phyloP scores from a whole-genome alignment of 23 tunicate species.

The Diplosoma virens region DNA sequence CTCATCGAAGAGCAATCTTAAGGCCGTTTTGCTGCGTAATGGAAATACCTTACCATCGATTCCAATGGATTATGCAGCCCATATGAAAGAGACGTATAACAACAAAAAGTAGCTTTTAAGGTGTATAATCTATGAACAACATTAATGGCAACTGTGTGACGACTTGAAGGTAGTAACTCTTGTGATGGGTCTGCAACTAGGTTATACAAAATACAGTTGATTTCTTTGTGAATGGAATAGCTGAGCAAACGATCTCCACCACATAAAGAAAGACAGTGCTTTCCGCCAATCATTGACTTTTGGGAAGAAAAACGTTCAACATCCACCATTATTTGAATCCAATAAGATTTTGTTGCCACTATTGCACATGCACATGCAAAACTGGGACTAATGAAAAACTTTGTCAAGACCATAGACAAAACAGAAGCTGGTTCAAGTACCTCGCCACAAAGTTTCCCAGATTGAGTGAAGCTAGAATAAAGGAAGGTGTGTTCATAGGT shows the following conservation, averaged over 20 bases:
- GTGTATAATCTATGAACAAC: conserved; percentile 16
- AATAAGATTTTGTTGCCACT: conserved; percentile 18
- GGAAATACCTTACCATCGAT: conserved; percentile 28
- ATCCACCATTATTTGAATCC: conserved; percentile 9
- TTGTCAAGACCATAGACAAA: conserved; percentile 32
- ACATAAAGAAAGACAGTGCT: conserved; percentile 2
- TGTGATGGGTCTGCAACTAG: conserved; percentile 31
- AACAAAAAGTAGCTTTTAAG: conserved; percentile 14
- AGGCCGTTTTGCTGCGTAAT: conserved; percentile 30
- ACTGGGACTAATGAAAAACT: conserved; percentile 29
- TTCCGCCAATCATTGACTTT: conserved; percentile 1
- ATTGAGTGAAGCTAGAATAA: conserved; percentile 20
- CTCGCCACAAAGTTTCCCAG: neutral
- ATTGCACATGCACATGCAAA: conserved; percentile 3
- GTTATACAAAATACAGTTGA: conserved; percentile 38
- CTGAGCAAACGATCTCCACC: neutral
- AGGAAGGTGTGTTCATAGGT: conserved; percentile 27
- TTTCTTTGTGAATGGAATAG: conserved; percentile 24
- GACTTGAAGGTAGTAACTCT: conserved; percentile 26
- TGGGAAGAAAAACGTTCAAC: conserved; percentile 20
- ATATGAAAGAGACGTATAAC: conserved; percentile 17
- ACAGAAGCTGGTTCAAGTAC: conserved; percentile 29
- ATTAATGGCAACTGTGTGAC: conserved; percentile 25
- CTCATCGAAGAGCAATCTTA: conserved; percentile 14
- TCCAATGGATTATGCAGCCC: conserved; percentile 27